Base-by-base conservation (phyloP, 2,888 invertebrate genomes). In the Drosophila emarginata region DNA sequence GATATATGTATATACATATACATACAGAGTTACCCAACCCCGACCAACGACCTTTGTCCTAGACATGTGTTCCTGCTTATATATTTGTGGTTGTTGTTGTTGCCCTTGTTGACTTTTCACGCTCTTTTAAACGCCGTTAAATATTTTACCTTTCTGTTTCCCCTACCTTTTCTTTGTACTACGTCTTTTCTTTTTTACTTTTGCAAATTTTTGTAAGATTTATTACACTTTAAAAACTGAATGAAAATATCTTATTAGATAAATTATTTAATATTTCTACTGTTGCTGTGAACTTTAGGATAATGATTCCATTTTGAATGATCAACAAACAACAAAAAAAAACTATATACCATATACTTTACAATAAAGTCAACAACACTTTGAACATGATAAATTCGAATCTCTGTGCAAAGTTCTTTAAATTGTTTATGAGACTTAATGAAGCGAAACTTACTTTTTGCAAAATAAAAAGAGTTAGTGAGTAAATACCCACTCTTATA, bases 71-170 rank as follows among this genome's bases (percentile, higher is more conserved):
- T 68, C 36, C 50, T 57, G 66, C 77, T 71, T 71, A 72, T 74
- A 66, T 61, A 45, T 21, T 61, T 66, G 64, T 67, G 52, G 72
- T 61, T 69, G 74, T 75, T 58, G 74, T 66, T 76, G 67, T 70
- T 72, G 70, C 83, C 75, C 77, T 76, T 77, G 80, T 90, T 91
- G 90, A 91, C 91, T 91, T 90, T 91, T 90, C 88, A 91, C 89
- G 91, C 91, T 90, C 89, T 77, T 90, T 91, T 91, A 89, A 89
- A 77, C 88, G 88, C 77, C 80, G 88, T 83, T 88, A 87, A 90
- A 88, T 79, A 78, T 85, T 75, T 79, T 64, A 74, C 75, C 73
- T 67, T 72, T 15, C 18, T 14, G 26, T 21, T 21, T 12, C 45
- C 21, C 45, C 21, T 45, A 32, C 32, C 53, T 12, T 26, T 9